phyloP scores from a whole-genome alignment of 2,113 vertebrate species.

The Beaufortia kweichowensis region DNA sequence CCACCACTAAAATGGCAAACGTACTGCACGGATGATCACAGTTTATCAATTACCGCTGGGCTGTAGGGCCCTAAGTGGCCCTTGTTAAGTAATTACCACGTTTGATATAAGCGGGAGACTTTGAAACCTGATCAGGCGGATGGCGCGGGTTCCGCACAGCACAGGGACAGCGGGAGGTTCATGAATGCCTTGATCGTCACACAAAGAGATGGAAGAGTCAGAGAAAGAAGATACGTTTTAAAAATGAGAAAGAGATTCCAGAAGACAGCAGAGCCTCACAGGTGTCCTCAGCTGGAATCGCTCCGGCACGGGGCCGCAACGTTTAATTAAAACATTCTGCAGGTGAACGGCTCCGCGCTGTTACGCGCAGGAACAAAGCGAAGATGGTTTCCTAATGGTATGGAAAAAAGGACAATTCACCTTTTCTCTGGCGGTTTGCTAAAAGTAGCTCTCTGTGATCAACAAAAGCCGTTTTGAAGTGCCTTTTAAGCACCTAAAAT shows the following conservation, averaged over 20 bases:
- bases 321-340: constrained; percentile 49
- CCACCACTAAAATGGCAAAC: constrained; percentile 41
- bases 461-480: constrained; percentile 20
- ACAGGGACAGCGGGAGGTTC: constrained; percentile 19
- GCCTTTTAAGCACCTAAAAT: background rate
- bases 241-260: constrained; percentile 47
- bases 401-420: constrained; percentile 4
- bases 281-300: constrained; percentile 43
- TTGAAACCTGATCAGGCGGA: constrained; percentile 80
- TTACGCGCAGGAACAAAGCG: constrained; percentile 25
- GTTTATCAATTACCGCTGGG: constrained; percentile 63
- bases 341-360: constrained; percentile 22
- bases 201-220: constrained; percentile 24
- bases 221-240: constrained; percentile 14
- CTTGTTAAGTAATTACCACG: constrained; percentile 78
- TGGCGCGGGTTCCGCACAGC: constrained; percentile 10
- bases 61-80: constrained; percentile 57
- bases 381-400: constrained; percentile 31
- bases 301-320: background rate
- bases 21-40: constrained; percentile 78
- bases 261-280: constrained; percentile 34
- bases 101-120: constrained; percentile 75
- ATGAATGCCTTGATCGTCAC: constrained; percentile 26
- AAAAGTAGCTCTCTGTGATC: constrained; percentile 23
- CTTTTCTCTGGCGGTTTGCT: background rate